These are phyloP conservation scores for Coendou prehensilis DNA, from an alignment of 2,797 vertebrate genomes.

Conservation along the genomic window DNA sequence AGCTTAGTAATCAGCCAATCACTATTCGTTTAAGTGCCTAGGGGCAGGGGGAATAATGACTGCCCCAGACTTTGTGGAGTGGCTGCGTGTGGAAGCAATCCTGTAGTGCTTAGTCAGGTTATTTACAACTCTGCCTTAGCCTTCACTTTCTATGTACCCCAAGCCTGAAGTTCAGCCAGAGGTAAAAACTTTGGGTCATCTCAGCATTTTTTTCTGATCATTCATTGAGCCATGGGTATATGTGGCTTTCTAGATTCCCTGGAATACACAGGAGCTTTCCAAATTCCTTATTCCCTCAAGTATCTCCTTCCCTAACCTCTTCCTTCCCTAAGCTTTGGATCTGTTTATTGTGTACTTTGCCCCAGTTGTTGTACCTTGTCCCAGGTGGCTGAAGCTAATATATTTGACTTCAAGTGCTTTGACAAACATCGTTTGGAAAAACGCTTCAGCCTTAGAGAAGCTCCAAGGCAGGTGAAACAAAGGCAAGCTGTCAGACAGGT, in stretches of 20 bases:
- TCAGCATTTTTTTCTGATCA: not conserved
- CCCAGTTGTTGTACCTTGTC: not conserved
- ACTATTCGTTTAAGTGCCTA: not conserved
- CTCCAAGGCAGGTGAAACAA: not conserved
- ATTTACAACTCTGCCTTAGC: not conserved
- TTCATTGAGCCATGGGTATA: not conserved
- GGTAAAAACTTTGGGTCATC: not conserved
- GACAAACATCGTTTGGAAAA: not conserved
- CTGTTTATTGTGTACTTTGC: not conserved
- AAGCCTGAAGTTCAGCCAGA: not conserved
- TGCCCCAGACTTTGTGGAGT: not conserved
- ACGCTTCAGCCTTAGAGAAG: not conserved
- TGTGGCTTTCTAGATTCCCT: not conserved
- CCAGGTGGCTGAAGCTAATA: not conserved
- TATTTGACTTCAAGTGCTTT: conserved; percentile 11
- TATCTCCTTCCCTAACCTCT: not conserved
- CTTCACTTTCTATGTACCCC: not conserved
- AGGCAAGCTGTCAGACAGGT: not conserved
- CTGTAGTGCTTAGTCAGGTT: not conserved
- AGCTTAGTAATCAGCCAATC: not conserved
- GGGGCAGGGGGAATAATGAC: not conserved
- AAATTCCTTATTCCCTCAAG: not conserved
- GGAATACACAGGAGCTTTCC: not conserved
- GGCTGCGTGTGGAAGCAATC: not conserved
- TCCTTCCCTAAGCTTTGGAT: not conserved